phyloP scores from a whole-genome alignment of 2,888 invertebrate species.

The Tridacna crocea region DNA sequence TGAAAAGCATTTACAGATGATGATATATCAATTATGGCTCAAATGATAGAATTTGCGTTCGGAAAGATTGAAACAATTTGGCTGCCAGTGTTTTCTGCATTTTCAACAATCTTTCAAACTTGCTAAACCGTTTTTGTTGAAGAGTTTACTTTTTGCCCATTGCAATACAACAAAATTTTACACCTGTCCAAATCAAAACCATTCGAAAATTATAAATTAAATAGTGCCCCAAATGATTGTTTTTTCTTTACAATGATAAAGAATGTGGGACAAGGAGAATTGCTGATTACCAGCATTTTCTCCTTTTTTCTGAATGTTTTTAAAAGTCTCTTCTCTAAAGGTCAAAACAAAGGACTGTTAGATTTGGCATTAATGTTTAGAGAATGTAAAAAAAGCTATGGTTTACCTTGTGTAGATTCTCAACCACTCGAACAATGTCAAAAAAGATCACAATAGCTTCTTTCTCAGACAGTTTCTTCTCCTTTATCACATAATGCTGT shows the following conservation, averaged over 20 bases:
- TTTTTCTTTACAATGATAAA: neutral
- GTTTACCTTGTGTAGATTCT: slow-evolving; percentile 89
- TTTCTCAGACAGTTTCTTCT: slow-evolving; percentile 90
- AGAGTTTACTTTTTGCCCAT: no score
- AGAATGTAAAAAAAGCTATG: neutral
- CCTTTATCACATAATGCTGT: slow-evolving; percentile 89
- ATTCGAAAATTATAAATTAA: no score
- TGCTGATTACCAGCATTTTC: neutral
- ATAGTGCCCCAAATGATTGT: no score
- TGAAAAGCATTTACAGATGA: no score
- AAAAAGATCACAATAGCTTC: slow-evolving; percentile 91
- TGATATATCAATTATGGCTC: no score
- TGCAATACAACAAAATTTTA: no score
- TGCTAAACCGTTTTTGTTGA: no score
- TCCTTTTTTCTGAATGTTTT: neutral
- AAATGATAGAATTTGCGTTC: no score
- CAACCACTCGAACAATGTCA: slow-evolving; percentile 90
- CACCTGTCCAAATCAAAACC: no score
- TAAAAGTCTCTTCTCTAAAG: neutral
- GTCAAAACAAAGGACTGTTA: neutral
- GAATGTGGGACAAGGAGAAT: neutral
- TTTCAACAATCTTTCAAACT: no score
- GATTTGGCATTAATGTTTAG: neutral
- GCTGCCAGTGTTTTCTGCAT: no score
- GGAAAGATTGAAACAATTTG: no score